Conservation (phyloP, 2,797 vertebrate genomes). For the Triplophysa yarkandensis region DNA sequence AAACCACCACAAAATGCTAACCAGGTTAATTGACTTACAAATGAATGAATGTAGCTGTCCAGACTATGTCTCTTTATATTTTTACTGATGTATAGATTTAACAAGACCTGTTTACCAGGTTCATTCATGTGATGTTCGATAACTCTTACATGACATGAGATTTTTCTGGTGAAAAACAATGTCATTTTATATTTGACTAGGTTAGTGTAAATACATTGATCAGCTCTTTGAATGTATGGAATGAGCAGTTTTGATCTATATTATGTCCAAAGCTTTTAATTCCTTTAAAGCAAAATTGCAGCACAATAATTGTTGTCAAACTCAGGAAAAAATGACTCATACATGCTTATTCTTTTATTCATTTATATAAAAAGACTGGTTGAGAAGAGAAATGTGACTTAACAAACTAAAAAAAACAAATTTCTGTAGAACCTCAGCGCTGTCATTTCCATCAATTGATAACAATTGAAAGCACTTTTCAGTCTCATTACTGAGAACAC, state of each 20-base stretch:
- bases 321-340: background rate
- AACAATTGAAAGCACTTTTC: background rate
- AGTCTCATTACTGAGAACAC: too few relatives aligned
- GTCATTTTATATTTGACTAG: background rate
- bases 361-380: background rate
- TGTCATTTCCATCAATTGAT: background rate
- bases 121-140: too few relatives aligned
- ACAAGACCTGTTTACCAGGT: too few relatives aligned
- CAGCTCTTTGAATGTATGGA: background rate
- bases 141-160: too few relatives aligned
- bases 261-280: background rate
- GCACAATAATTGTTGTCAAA: background rate
- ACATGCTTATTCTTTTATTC: background rate
- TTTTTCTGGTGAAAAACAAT: too few relatives aligned
- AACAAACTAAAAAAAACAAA: background rate
- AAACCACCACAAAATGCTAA: too few relatives aligned
- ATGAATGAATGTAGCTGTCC: too few relatives aligned
- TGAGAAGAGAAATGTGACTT: background rate
- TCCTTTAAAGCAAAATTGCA: background rate
- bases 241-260: background rate
- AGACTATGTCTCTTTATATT: too few relatives aligned
- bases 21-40: too few relatives aligned
- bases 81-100: too few relatives aligned
- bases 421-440: background rate
- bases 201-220: background rate